Conservation (phyloP, 2,113 vertebrate genomes). For the Oreochromis niloticus region DNA sequence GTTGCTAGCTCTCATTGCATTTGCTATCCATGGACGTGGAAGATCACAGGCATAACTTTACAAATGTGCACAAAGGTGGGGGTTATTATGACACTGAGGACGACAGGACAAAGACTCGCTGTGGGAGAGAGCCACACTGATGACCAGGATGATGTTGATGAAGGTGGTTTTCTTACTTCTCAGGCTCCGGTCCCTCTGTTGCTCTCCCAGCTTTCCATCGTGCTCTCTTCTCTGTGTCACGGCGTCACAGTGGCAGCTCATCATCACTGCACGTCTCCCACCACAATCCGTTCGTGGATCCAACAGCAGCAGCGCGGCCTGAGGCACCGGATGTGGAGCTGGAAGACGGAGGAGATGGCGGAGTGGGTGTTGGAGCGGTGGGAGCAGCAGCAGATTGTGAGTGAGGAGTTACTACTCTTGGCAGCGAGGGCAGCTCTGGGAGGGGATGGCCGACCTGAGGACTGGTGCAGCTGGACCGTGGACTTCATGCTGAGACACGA, state of each 20-base stretch:
- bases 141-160: not conserved
- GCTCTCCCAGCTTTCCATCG: not conserved
- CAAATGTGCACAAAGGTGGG: not conserved
- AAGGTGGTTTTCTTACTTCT: not conserved
- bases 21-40: not conserved
- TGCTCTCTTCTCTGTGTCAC: constrained; percentile 17
- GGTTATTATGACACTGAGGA: not conserved
- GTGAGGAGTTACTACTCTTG: constrained; percentile 6
- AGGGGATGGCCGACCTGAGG: not conserved
- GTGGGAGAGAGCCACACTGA: not conserved
- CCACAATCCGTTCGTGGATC: not conserved
- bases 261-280: rapidly evolving
- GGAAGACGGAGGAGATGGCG: constrained; percentile 12
- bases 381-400: constrained; percentile 47
- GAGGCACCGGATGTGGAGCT: constrained; percentile 5
- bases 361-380: constrained; percentile 22
- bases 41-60: not conserved
- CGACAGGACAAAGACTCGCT: not conserved
- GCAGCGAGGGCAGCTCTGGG: not conserved
- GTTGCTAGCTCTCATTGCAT: not conserved
- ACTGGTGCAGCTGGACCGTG: constrained; percentile 2
- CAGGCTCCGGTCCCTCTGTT: not conserved
- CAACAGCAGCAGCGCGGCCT: not conserved
- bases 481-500: constrained; percentile 45
- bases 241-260: not conserved